These are phyloP conservation scores for Drosophila kohkoa DNA, from an alignment of 1,140 invertebrate species.

Conservation along the genomic window DNA sequence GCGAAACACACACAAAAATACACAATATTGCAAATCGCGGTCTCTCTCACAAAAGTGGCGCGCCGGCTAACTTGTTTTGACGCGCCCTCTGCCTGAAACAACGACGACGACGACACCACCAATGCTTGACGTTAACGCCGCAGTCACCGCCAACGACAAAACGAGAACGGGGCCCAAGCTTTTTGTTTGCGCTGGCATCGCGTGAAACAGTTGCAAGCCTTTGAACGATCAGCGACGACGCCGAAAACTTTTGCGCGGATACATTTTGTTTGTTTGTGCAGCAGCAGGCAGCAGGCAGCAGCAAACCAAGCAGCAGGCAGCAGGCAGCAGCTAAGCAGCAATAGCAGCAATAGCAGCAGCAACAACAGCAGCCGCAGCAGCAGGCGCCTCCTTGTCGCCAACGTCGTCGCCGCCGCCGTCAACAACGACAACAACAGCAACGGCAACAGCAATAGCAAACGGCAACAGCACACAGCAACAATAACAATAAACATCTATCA, in stretches of 20 bases:
- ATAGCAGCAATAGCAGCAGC: slow-evolving; percentile 1
- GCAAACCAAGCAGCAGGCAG: no score
- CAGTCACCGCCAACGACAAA: slow-evolving; percentile 36
- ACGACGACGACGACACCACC: slow-evolving; percentile 8
- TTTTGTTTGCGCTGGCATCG: slow-evolving; percentile 75
- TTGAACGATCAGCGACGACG: slow-evolving; percentile 84
- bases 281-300: neutral
- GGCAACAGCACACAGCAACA: neutral
- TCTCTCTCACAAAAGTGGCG: slow-evolving; percentile 28
- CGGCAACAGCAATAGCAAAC: neutral
- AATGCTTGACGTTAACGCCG: slow-evolving; percentile 24
- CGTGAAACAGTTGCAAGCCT: slow-evolving; percentile 84
- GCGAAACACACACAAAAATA: slow-evolving; percentile 12
- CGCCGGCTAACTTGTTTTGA: slow-evolving; percentile 32
- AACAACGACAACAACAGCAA: slow-evolving; percentile 1
- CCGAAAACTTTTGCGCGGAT: slow-evolving; percentile 83
- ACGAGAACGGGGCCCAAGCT: slow-evolving; percentile 65
- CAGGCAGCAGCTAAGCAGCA: no score
- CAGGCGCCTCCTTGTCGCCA: slow-evolving; percentile 63
- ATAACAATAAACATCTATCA: neutral
- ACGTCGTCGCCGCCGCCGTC: slow-evolving; percentile 52
- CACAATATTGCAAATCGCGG: slow-evolving; percentile 43
- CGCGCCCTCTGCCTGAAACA: slow-evolving; percentile 44
- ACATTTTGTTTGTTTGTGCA: slow-evolving; percentile 66
- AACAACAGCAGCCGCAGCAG: slow-evolving; percentile 14